A percentile compares a stretch with the other conserved stretches of the same genome.
Conservation (phyloP, 37 sponge, comb jelly and placozoan species). For the Ephydatia muelleri region DNA sequence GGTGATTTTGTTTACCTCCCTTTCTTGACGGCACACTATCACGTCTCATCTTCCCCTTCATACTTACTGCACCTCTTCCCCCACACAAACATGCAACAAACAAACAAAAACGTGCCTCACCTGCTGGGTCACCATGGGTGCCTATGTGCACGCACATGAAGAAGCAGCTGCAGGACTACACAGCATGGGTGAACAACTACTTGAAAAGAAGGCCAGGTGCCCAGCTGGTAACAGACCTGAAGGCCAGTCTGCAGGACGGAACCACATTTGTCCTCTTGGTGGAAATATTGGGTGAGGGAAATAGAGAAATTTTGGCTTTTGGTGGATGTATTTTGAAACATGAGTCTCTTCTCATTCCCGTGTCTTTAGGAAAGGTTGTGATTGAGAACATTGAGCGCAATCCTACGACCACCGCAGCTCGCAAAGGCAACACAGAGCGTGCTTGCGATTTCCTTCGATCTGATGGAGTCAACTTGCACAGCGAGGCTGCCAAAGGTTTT, state of each 20-base stretch:
- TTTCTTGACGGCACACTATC: too few relatives aligned
- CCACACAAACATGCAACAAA: too few relatives aligned
- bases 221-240: slow-evolving; percentile 57
- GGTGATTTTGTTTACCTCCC: too few relatives aligned
- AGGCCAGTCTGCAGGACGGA: slow-evolving; percentile 63
- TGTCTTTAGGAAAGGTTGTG: slow-evolving; percentile 42
- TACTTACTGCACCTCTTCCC: too few relatives aligned
- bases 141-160: too few relatives aligned
- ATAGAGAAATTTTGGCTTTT: neutral
- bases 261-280: slow-evolving; percentile 68
- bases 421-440: slow-evolving; percentile 37
- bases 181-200: slow-evolving; percentile 89
- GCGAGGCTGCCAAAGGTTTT: slow-evolving; percentile 46
- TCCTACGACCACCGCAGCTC: slow-evolving; percentile 20
- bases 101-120: too few relatives aligned
- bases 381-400: slow-evolving; percentile 37
- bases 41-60: too few relatives aligned
- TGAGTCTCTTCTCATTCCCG: neutral
- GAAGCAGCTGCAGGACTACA: slow-evolving; percentile 84
- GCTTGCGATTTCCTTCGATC: slow-evolving; percentile 38
- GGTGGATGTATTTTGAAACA: neutral
- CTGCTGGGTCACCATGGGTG: too few relatives aligned
- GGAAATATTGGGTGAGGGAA: slow-evolving; percentile 69
- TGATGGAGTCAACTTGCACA: slow-evolving; percentile 48
- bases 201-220: slow-evolving; percentile 60